Percentiles rank a stretch among this genome's conserved stretches.
Evolutionary conservation across 2,888 invertebrate species (phyloP).

Genomic region (Stictocephala bisonia): DNA sequence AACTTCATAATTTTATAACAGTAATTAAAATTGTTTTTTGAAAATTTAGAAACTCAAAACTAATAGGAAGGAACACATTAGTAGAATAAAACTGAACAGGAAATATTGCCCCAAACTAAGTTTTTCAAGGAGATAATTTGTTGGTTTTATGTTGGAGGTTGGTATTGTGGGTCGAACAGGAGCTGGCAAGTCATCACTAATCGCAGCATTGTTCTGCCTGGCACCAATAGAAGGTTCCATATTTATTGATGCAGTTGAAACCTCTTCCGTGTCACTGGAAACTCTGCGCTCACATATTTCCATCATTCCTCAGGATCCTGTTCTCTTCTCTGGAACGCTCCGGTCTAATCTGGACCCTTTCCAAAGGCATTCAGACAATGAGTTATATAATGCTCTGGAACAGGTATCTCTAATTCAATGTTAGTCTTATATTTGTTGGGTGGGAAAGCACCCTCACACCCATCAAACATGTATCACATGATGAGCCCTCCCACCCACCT

Average conservation of each 20-base stretch:
- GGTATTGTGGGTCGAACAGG: slow-evolving; percentile 77
- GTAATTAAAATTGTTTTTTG: too few relatives aligned
- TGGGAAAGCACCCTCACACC: too few relatives aligned
- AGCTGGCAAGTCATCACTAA: slow-evolving; percentile 77
- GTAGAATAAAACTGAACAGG: too few relatives aligned
- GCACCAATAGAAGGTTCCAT: slow-evolving; percentile 76
- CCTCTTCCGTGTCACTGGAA: slow-evolving; percentile 70
- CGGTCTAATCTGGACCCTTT: slow-evolving; percentile 69
- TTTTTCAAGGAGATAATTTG: too few relatives aligned
- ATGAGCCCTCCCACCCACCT: too few relatives aligned
- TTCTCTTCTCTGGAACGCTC: slow-evolving; percentile 69
- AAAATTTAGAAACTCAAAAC: too few relatives aligned
- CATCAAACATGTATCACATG: too few relatives aligned
- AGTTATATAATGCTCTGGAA: slow-evolving; percentile 68
- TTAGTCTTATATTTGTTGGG: slow-evolving; percentile 63
- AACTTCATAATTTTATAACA: too few relatives aligned
- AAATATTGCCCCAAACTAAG: too few relatives aligned
- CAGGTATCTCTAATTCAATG: slow-evolving; percentile 64
- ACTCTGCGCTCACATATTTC: slow-evolving; percentile 72
- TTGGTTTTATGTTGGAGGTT: too few relatives aligned
- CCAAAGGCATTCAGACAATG: slow-evolving; percentile 65
- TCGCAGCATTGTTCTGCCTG: slow-evolving; percentile 76
- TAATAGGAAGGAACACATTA: too few relatives aligned
- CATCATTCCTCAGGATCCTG: slow-evolving; percentile 73
- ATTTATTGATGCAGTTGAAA: slow-evolving; percentile 75